A percentile compares a stretch with the other conserved stretches of the same genome.
phyloP scores from a whole-genome alignment of 2,888 invertebrate genomes.

The Chesias legatella region DNA sequence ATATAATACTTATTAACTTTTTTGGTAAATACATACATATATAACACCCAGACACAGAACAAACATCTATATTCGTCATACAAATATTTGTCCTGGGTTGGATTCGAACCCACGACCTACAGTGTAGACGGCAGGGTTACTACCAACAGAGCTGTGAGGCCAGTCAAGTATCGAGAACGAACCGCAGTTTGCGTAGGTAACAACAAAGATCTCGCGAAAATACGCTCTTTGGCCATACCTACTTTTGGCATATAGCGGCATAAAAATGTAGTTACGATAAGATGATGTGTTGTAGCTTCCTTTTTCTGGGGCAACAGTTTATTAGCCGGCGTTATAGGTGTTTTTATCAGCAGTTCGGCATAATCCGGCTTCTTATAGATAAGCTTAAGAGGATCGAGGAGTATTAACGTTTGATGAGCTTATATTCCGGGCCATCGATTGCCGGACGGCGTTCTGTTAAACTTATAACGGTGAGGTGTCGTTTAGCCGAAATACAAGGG shows the following conservation, averaged over 20 bases:
- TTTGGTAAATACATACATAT: too few species aligned
- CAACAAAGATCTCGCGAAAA: slow-evolving; percentile 4
- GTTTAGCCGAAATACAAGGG: slow-evolving; percentile 35
- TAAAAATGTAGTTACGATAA: slow-evolving; percentile 27
- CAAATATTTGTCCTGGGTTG: too few species aligned
- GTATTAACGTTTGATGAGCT: slow-evolving; percentile 35
- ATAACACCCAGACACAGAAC: too few species aligned
- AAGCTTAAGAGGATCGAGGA: slow-evolving; percentile 32
- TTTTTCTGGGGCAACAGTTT: slow-evolving; percentile 33
- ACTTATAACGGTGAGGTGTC: slow-evolving; percentile 38
- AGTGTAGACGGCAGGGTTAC: too few species aligned
- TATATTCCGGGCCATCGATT: slow-evolving; percentile 30
- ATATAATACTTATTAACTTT: too few species aligned
- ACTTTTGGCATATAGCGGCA: slow-evolving; percentile 9
- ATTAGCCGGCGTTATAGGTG: slow-evolving; percentile 30
- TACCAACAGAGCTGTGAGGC: too few species aligned
- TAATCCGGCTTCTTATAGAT: slow-evolving; percentile 32
- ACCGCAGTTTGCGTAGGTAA: slow-evolving; percentile 4
- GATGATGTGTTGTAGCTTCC: slow-evolving; percentile 31
- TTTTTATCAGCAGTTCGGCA: slow-evolving; percentile 31
- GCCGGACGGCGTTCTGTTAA: slow-evolving; percentile 18
- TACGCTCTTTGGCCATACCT: slow-evolving; percentile 8
- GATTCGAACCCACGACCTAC: too few species aligned
- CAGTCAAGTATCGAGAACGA: not conserved
- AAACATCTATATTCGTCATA: too few species aligned